Conservation (phyloP, 2,888 invertebrate species). For the Cosmia trapezina region DNA sequence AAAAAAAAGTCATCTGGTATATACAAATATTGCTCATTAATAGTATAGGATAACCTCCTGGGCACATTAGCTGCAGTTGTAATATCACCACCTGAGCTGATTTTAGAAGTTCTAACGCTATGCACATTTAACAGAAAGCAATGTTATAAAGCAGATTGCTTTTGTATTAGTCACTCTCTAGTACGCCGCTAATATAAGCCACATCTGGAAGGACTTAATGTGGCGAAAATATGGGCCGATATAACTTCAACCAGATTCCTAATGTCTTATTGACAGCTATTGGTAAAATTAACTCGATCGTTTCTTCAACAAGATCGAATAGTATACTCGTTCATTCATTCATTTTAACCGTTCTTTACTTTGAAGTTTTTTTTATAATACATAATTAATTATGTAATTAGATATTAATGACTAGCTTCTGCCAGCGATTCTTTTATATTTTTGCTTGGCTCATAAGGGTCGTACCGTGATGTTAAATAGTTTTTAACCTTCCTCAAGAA, state of each 20-base stretch:
- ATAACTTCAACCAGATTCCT: slow-evolving; percentile 22
- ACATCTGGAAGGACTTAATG: slow-evolving; percentile 35
- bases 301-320: not conserved
- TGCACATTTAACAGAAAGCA: slow-evolving; percentile 6
- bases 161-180: slow-evolving; percentile 33
- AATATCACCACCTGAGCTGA: not conserved
- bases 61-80: not conserved
- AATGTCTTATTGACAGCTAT: slow-evolving; percentile 34
- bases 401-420: not conserved
- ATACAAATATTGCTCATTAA: no score
- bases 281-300: slow-evolving; percentile 8
- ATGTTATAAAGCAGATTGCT: slow-evolving; percentile 5
- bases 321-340: not conserved
- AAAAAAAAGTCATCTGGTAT: no score
- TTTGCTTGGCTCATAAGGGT: not conserved
- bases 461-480: not conserved
- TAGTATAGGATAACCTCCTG: not conserved
- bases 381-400: not conserved
- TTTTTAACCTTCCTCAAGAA: not conserved
- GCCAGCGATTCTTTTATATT: not conserved
- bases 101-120: not conserved
- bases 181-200: slow-evolving; percentile 17
- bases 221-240: slow-evolving; percentile 23
- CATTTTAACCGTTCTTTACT: not conserved
- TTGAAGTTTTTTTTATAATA: not conserved